Percentiles rank a stretch among this genome's conserved stretches.
Evolutionary conservation across 92 coral and sea anemone genomes (phyloP).

Genomic region (Porites evermanni): DNA sequence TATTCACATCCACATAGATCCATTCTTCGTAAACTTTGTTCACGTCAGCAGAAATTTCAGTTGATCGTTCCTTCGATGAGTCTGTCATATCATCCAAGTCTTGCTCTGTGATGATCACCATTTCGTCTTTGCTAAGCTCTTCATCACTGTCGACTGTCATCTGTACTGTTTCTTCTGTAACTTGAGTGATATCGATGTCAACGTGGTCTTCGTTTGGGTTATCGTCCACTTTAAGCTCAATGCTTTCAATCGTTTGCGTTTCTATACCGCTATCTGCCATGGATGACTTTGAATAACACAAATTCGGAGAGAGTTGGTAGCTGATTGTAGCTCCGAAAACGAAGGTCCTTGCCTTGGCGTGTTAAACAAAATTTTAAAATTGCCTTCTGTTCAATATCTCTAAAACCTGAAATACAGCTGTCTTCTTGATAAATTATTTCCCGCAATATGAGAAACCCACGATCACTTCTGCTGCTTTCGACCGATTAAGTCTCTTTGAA

Average conservation of each 20-base stretch:
- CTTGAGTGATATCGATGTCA: constrained; percentile 27
- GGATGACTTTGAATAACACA: neutral
- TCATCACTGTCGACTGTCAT: neutral
- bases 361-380: neutral
- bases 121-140: constrained; percentile 28
- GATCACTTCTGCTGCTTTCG: neutral
- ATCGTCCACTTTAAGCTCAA: constrained; percentile 43
- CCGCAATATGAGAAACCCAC: neutral
- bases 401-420: neutral
- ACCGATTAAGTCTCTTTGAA: neutral
- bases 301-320: too few relatives aligned
- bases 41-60: constrained; percentile 7
- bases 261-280: constrained; percentile 29
- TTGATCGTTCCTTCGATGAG: constrained; percentile 21
- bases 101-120: constrained; percentile 21
- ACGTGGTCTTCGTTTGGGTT: constrained; percentile 26
- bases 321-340: neutral
- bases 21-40: constrained; percentile 84
- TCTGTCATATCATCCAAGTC: constrained; percentile 26
- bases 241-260: constrained; percentile 40
- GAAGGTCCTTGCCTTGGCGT: neutral
- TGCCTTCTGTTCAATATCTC: neutral
- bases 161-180: constrained; percentile 31
- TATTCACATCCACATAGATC: constrained; percentile 80
- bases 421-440: neutral